These are phyloP conservation scores for Mola mola DNA, from an alignment of 2,113 vertebrate genomes.

Conservation along the genomic window DNA sequence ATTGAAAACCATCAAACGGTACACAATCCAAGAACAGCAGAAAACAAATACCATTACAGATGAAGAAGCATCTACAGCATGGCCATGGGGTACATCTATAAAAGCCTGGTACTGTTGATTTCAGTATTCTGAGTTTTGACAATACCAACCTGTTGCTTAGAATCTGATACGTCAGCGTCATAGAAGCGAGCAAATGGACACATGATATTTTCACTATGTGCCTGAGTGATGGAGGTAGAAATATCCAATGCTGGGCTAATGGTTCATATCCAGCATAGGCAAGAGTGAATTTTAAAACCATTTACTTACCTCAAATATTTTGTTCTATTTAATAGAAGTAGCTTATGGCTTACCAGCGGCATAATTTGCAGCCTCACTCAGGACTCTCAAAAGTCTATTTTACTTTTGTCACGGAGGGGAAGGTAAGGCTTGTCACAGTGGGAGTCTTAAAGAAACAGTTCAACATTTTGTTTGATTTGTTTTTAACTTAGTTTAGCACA, in stretches of 20 bases:
- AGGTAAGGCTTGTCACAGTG: not conserved
- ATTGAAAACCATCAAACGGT: slow-evolving; percentile 45
- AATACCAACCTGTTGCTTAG: slow-evolving; percentile 37
- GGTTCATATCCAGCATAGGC: slow-evolving; percentile 54
- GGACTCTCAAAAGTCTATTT: slow-evolving; percentile 45
- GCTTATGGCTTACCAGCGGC: slow-evolving; percentile 61
- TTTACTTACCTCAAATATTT: slow-evolving; percentile 37
- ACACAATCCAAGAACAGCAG: slow-evolving; percentile 46
- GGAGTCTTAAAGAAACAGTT: not conserved
- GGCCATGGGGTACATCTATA: slow-evolving; percentile 48
- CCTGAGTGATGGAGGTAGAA: slow-evolving; percentile 79
- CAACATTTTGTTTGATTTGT: not conserved
- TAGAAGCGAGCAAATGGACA: slow-evolving; percentile 29
- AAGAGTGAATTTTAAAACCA: slow-evolving; percentile 37
- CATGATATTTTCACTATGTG: slow-evolving; percentile 25
- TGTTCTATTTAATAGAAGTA: slow-evolving; percentile 36
- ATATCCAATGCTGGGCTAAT: slow-evolving; percentile 46
- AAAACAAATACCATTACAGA: slow-evolving; percentile 36
- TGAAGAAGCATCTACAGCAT: slow-evolving; percentile 65
- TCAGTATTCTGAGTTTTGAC: slow-evolving; percentile 20
- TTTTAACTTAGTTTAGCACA: slow-evolving; percentile 6
- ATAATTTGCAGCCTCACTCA: slow-evolving; percentile 57
- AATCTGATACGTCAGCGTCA: slow-evolving; percentile 52
- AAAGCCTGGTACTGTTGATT: slow-evolving; percentile 39
- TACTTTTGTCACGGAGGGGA: slow-evolving; percentile 4